Evolutionary conservation across 2,797 vertebrate species (phyloP), one percentile per base, ranked within the genome.

Genomic region (Sphenopsis melanotis): DNA sequence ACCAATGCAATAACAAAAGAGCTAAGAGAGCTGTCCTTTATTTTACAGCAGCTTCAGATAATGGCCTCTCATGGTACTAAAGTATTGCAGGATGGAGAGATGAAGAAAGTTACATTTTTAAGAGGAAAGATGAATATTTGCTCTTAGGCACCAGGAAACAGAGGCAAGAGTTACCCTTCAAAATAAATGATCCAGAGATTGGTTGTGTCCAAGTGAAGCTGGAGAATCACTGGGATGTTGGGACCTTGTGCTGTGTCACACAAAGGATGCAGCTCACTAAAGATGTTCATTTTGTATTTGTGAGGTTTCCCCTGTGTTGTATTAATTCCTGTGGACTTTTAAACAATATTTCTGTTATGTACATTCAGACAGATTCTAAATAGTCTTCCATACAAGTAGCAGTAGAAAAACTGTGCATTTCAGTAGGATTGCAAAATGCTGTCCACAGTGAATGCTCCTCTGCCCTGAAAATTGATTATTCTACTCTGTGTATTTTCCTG

Each of bases 391-490:
- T 49, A n/a, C 49, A 29, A 29, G 49, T 50, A 27, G 15, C 49
- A 39, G 30, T 21, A 63, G 68, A 68, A 85, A 83, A 93, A 59
- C 59, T n/a, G 22, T 64, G 44, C 34, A 24, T 78, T 96, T 89
- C 69, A 66, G 20, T 39, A 56, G 46, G 49, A 27, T 10, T 89
- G n/a, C n/a, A 80, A 82, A 87, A 57, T 55, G 29, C 66, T 56
- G 10, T 52, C 63, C 49, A 42, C n/a, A n/a, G 24, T 70, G 69
- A 89, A 56, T 90, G 34, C 52, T 72, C 32, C 37, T 88, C 34
- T 77, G 37, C 24, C 56, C 77, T 39, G 61, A 71, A 86, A 94
- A 93, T 83, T 63, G 89, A 95, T 94, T 93, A 81, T 90, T 95
- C 41, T 61, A 83, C 50, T 78, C 80, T 3, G 7, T 85, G 8